phyloP scores from a whole-genome alignment of 2,888 invertebrate genomes.

The Drosophila lacicola region DNA sequence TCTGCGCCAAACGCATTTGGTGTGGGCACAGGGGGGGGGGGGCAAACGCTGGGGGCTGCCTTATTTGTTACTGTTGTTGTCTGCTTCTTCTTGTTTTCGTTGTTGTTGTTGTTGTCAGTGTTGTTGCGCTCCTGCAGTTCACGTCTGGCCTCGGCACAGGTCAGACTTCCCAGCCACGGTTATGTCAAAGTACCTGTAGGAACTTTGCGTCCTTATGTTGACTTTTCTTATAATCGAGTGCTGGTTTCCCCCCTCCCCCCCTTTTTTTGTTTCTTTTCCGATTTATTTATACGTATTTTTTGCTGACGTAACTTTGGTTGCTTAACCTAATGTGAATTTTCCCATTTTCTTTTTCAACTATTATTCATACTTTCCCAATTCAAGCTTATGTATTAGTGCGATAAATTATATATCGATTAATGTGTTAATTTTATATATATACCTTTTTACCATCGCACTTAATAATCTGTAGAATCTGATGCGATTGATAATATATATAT shows the following conservation, averaged over 20 bases:
- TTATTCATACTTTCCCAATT: too few species aligned
- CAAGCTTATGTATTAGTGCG: too few species aligned
- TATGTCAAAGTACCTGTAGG: conserved; percentile 43
- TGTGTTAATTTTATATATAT: too few species aligned
- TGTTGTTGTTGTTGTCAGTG: conserved; percentile 18
- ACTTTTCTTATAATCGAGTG: conserved; percentile 8
- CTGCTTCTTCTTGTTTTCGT: conserved; percentile 8
- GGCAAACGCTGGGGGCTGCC: conserved; percentile 8
- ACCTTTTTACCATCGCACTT: too few species aligned
- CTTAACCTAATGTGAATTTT: too few species aligned
- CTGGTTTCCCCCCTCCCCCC: too few species aligned
- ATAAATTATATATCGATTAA: too few species aligned
- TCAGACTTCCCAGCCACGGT: conserved; percentile 25
- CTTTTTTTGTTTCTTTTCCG: not conserved
- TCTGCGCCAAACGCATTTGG: conserved; percentile 73
- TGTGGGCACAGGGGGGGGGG: not conserved
- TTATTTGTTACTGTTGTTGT: conserved; percentile 50
- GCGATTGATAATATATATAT: too few species aligned
- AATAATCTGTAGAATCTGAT: too few species aligned
- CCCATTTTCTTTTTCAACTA: too few species aligned
- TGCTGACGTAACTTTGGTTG: too few species aligned
- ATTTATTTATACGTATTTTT: too few species aligned
- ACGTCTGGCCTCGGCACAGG: conserved; percentile 27
- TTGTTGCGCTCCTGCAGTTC: conserved; percentile 31
- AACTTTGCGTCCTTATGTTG: conserved; percentile 25